Conservation (phyloP, 2,888 invertebrate genomes). For the Pachliopta kotzebuea region DNA sequence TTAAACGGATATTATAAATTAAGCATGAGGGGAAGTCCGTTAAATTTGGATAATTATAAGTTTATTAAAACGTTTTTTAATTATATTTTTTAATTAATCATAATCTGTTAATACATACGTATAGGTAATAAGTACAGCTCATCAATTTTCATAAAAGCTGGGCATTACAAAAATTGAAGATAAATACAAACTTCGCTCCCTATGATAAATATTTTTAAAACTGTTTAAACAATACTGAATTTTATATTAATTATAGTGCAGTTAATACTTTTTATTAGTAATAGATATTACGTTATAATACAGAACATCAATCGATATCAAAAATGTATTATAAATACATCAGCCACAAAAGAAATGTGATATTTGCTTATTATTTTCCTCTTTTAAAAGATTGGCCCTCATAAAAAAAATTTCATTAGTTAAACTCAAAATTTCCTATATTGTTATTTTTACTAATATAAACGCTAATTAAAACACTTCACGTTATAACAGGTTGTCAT, state of each 20-base stretch:
- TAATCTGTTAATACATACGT: not conserved
- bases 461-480: not conserved
- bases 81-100: not conserved
- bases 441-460: conserved; percentile 4
- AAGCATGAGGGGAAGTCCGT: no score
- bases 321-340: not conserved
- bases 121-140: not conserved
- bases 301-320: not conserved
- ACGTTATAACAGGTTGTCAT: not conserved
- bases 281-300: not conserved
- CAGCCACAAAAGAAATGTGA: not conserved
- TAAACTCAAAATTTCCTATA: not conserved
- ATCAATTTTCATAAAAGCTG: not conserved
- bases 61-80: no score
- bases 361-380: not conserved
- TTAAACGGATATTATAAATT: no score
- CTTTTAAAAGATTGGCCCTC: not conserved
- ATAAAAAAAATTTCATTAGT: not conserved
- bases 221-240: not conserved
- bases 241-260: not conserved
- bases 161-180: not conserved
- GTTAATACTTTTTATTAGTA: not conserved
- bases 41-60: not conserved
- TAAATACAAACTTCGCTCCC: not conserved
- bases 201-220: not conserved